phyloP scores from a whole-genome alignment of 2,113 vertebrate genomes.

The Phalacrocorax carbo region DNA sequence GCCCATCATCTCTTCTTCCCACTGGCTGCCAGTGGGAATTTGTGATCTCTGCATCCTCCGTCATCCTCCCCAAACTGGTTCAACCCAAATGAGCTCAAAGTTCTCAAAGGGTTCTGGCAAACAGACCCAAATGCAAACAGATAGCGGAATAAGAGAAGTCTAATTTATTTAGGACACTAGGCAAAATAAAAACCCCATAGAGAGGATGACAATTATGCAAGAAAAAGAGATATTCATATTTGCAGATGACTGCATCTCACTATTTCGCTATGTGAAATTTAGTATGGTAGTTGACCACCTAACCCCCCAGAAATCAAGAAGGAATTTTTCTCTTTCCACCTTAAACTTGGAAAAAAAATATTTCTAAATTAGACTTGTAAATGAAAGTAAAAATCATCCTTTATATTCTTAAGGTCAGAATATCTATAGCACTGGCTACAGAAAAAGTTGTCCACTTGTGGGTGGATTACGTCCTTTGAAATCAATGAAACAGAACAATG shows the following conservation, averaged over 20 bases:
- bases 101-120: not conserved
- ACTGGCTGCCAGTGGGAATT: rapidly evolving
- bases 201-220: not conserved
- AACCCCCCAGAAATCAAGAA: not conserved
- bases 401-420: not conserved
- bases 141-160: not conserved
- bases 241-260: not conserved
- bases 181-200: not conserved
- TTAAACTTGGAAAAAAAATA: not conserved
- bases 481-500: not conserved
- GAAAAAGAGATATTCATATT: not conserved
- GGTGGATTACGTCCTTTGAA: not conserved
- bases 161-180: not conserved
- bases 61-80: not conserved
- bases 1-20: not conserved
- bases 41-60: rapidly evolving
- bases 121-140: not conserved
- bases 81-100: not conserved
- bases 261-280: not conserved
- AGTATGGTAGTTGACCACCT: not conserved
- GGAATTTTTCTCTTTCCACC: not conserved
- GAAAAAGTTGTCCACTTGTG: not conserved
- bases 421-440: not conserved
- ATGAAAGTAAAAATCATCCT: not conserved
- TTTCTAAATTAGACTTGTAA: not conserved